Base-by-base conservation (phyloP, 1,140 invertebrate species). In the Myzus persicae region DNA sequence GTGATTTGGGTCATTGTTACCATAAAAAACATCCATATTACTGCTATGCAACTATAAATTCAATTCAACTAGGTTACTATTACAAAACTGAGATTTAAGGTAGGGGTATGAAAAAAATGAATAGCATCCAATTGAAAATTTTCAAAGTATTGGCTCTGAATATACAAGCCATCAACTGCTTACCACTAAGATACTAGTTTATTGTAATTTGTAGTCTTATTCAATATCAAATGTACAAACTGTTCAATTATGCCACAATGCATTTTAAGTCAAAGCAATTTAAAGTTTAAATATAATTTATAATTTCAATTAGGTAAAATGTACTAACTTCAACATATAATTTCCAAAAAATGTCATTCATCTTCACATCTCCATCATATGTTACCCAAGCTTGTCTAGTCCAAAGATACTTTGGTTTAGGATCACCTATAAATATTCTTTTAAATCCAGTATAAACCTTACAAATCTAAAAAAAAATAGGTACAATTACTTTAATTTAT, bases 281-380 rank as follows among this genome's bases (percentile, higher is more conserved):
- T n/a, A n/a, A n/a, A n/a, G n/a, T n/a, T n/a, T n/a, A n/a, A n/a
- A n/a, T n/a, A n/a, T 67, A 11, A 51, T 51, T 67, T n/a, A 2
- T 89, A 67, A 26, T 46, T 46, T 46, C 14, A 46, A 46, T 46
- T 46, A 18, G 46, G 9, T 46, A 14, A 44, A 44, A 44, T 44
- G 14, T 14, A 95, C 95, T 95, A 95, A 98, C 97, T 94, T 98
- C 95, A 94, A 99, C 98, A 94, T 99, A 99, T 95, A 99, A 96
- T 95, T 98, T 99, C 99, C 99, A 99, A 95, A 99, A 99, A 93
- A 99, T 99, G 95, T 99, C 99, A 95, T 99, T 99, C 93, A 99
- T 99, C 95, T 99, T 99, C 14, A 99, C 99, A 95, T 99, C 97
- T 81, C 98, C 96, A 94, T 98, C 97, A 95, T 99, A 99, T 1